These are phyloP conservation scores for Mimumesa dahlbomi DNA, from an alignment of 2,888 invertebrate genomes.

Conservation along the genomic window DNA sequence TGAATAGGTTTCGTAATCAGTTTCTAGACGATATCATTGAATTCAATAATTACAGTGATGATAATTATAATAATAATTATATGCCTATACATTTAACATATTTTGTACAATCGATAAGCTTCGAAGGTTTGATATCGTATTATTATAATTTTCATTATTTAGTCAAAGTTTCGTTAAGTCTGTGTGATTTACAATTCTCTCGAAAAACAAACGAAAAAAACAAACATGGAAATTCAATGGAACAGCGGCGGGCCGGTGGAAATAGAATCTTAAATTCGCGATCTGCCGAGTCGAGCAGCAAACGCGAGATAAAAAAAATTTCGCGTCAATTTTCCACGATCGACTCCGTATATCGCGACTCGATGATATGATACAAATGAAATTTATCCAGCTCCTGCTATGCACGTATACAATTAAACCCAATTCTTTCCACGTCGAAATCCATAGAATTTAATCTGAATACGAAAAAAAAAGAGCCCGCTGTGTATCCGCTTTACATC, in stretches of 20 bases:
- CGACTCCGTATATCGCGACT: slow-evolving; percentile 44
- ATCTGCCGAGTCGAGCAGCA: slow-evolving; percentile 62
- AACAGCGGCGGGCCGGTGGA: not conserved
- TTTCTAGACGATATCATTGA: slow-evolving; percentile 65
- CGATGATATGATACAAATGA: not conserved
- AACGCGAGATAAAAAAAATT: slow-evolving; percentile 22
- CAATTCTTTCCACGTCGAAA: too few relatives aligned
- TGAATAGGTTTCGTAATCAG: slow-evolving; percentile 62
- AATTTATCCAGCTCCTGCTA: too few relatives aligned
- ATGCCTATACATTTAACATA: slow-evolving; percentile 74
- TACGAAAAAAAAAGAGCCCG: slow-evolving; percentile 4
- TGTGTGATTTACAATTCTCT: slow-evolving; percentile 6
- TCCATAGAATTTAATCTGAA: not conserved
- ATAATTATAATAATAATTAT: slow-evolving; percentile 67
- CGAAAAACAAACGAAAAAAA: not conserved
- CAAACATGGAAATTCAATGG: too few relatives aligned
- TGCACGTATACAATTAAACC: too few relatives aligned
- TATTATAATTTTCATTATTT: slow-evolving; percentile 45
- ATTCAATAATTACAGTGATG: slow-evolving; percentile 63
- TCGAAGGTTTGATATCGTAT: slow-evolving; percentile 69
- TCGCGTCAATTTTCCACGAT: slow-evolving; percentile 23
- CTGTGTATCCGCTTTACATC: not conserved
- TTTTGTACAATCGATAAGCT: slow-evolving; percentile 77
- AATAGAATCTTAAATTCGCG: slow-evolving; percentile 35
- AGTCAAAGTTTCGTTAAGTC: slow-evolving; percentile 2